Base-by-base conservation (phyloP, 37 sponge, comb jelly and placozoan genomes). In the Halichondria panicea region DNA sequence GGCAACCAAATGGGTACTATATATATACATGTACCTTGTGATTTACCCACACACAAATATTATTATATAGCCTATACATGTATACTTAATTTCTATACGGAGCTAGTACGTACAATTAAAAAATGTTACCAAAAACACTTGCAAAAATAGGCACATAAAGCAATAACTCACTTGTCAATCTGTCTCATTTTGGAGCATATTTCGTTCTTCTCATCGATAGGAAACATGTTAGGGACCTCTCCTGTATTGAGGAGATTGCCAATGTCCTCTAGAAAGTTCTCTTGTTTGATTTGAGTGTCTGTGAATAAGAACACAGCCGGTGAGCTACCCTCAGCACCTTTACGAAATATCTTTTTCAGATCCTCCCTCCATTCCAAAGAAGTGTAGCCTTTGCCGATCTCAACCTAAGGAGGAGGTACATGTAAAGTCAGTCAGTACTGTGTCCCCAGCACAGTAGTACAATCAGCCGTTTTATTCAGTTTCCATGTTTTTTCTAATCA, bases 191-290 rank as follows among this genome's bases (percentile, higher is more conserved):
- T 94, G 41, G 52, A 66, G 52, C 92, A 91, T 25, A 97, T 97
- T 54, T 97, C 98, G 52, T 88, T 89, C 66, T 89, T 94, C 79
- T 97, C 98, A 72, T 97, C 98, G 42, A 86, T 68, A n/a, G 95
- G 79, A 84, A 94, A 97, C 80, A 97, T 82, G 84, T 97, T 97
- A 13, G 98, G 98, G 12, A 97, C 98, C 69, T 97, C 98, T 15
- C 98, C 98, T 34, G 95, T 70, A 59, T 97, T 97, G 53, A 97
- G 75, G 37, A 97, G 57, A 67, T 94, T 97, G 66, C 84, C 88
- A 77, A 97, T 87, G 78, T 97, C 98, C 72, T 97, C 98, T n/a
- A 97, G 70, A 53, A 97, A 97, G 71, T 61, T 84, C 63, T 97
- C 98, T 62, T 97, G 79, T 66, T 97, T 97, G 79, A 97, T 97